These are phyloP conservation scores for Falco cherrug DNA, from an alignment of 2,797 vertebrate species.

Conservation along the genomic window DNA sequence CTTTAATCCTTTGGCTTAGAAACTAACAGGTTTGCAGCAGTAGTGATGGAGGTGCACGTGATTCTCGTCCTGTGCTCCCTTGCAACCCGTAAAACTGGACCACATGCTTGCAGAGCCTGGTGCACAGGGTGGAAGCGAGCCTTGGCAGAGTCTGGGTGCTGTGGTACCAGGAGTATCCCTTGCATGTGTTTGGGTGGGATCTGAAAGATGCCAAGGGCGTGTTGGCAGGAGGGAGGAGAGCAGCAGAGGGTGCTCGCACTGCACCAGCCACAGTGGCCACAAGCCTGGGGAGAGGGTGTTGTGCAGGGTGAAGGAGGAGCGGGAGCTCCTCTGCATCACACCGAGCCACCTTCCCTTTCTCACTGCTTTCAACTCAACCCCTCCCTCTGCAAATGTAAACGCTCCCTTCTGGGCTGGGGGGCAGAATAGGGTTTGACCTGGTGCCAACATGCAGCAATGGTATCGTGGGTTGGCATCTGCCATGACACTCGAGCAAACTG, in stretches of 20 bases:
- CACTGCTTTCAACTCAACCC: not conserved
- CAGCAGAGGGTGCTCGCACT: constrained; percentile 55
- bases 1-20: rapidly evolving
- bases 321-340: not conserved
- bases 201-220: not conserved
- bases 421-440: not conserved
- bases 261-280: not conserved
- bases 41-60: rapidly evolving
- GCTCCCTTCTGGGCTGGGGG: not conserved
- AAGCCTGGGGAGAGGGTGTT: not conserved
- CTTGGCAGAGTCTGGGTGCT: rapidly evolving
- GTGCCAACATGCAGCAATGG: not conserved
- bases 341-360: not conserved
- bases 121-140: rapidly evolving
- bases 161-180: not conserved
- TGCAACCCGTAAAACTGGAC: rapidly evolving
- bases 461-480: not conserved
- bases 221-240: not conserved
- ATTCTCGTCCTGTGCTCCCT: not conserved
- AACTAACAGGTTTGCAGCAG: not conserved
- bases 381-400: not conserved
- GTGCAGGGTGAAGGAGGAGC: not conserved
- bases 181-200: rapidly evolving
- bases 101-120: rapidly evolving
- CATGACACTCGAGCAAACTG: not conserved